Evolutionary conservation across 2,113 vertebrate species (phyloP).

Genomic region (Castor canadensis): DNA sequence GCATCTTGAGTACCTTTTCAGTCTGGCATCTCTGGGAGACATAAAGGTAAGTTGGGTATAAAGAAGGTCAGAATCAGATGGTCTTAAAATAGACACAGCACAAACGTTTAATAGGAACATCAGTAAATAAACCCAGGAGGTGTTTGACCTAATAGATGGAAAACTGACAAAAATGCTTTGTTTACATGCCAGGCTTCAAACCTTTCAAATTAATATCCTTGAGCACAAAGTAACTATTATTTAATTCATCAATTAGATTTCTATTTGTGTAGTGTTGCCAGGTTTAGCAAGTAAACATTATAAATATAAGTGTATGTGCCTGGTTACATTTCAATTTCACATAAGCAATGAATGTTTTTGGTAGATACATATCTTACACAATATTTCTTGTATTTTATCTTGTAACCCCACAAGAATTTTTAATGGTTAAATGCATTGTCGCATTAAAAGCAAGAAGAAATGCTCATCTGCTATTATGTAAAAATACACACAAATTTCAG

Average conservation of each 20-base stretch:
- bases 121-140: background rate
- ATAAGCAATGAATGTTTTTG: background rate
- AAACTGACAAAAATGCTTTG: slow-evolving; percentile 55
- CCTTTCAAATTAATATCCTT: background rate
- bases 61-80: background rate
- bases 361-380: background rate
- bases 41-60: background rate
- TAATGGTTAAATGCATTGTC: background rate
- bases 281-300: background rate
- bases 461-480: background rate
- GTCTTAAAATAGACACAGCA: background rate
- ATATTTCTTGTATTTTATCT: background rate
- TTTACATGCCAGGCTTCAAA: background rate
- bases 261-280: background rate
- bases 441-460: slow-evolving; percentile 2
- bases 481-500: background rate
- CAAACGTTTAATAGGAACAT: slow-evolving; percentile 19
- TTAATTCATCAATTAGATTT: background rate
- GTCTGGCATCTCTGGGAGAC: background rate
- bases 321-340: background rate
- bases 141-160: slow-evolving; percentile 37
- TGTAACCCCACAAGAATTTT: background rate
- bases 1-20: background rate
- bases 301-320: background rate
- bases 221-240: background rate